These are phyloP conservation scores for Trichacis sp. DNA, from an alignment of 2,888 invertebrate species.

Conservation along the genomic window DNA sequence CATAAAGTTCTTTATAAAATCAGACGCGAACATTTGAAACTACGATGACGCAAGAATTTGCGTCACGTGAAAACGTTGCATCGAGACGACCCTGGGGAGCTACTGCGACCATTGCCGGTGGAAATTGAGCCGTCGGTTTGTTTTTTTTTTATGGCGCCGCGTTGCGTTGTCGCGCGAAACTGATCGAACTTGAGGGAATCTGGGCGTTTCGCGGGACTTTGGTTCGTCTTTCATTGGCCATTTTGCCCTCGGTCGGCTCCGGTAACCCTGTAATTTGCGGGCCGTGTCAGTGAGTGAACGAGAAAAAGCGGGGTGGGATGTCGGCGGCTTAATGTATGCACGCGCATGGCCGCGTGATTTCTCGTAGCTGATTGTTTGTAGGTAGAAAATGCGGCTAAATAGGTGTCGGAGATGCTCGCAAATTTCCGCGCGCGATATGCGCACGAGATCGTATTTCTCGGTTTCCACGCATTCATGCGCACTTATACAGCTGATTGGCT, in stretches of 20 bases:
- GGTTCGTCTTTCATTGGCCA: conserved; percentile 18
- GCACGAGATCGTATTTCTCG: conserved; percentile 38
- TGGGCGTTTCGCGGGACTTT: conserved; percentile 16
- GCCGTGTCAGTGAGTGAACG: conserved; percentile 16
- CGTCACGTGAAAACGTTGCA: not conserved
- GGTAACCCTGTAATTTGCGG: conserved; percentile 43
- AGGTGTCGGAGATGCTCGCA: conserved; percentile 36
- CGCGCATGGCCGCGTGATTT: conserved; percentile 3
- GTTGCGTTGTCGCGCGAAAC: conserved; percentile 13
- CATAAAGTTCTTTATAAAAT: too few species aligned
- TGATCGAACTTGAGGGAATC: conserved; percentile 10
- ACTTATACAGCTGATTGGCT: conserved; percentile 32
- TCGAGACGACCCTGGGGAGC: too few species aligned
- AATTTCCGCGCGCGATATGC: conserved; percentile 25
- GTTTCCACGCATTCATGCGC: conserved; percentile 27
- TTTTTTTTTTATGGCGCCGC: too few species aligned
- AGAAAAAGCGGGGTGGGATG: conserved; percentile 5
- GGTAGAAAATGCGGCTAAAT: conserved; percentile 34
- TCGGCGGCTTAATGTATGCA: not conserved
- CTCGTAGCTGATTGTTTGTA: conserved; percentile 28
- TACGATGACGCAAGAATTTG: not conserved
- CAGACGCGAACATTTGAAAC: not conserved
- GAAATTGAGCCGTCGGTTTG: too few species aligned
- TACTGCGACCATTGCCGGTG: too few species aligned
- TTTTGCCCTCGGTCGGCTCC: conserved; percentile 20